Conservation (phyloP, 2,888 invertebrate genomes). For the Plebejus argus region DNA sequence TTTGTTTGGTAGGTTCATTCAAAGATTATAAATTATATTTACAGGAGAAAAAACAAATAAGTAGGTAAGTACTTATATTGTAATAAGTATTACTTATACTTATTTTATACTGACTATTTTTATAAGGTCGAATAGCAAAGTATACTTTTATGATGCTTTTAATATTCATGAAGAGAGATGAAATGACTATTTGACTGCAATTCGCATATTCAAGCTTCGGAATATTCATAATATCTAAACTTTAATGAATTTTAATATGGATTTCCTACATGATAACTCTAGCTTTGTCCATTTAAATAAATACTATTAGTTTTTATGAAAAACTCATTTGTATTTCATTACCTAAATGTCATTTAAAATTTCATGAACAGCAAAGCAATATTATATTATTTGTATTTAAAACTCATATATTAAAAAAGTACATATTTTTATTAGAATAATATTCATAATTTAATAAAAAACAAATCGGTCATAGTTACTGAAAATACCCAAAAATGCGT, state of each 20-base stretch:
- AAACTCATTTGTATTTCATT: not conserved
- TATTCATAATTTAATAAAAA: too few species aligned
- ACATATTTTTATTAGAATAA: too few species aligned
- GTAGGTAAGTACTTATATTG: too few species aligned
- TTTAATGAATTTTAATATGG: conserved; percentile 13
- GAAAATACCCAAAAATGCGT: too few species aligned
- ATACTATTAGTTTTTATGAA: not conserved
- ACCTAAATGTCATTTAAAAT: too few species aligned
- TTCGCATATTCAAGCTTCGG: not conserved
- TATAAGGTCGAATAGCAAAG: not conserved
- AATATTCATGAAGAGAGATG: not conserved
- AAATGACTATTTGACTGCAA: not conserved
- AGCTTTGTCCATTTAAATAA: not conserved
- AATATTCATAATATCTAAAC: conserved; percentile 15
- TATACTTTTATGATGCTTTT: not conserved
- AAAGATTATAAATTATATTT: too few species aligned
- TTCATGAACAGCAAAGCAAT: too few species aligned
- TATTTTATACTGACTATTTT: not conserved
- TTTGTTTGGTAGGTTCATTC: too few species aligned
- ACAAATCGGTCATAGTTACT: too few species aligned
- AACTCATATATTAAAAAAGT: too few species aligned
- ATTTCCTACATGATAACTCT: not conserved
- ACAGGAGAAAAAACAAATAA: not conserved
- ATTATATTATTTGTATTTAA: too few species aligned
- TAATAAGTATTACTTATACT: too few species aligned